Conservation (phyloP, 2,113 vertebrate genomes). For the Apeltes quadracus region DNA sequence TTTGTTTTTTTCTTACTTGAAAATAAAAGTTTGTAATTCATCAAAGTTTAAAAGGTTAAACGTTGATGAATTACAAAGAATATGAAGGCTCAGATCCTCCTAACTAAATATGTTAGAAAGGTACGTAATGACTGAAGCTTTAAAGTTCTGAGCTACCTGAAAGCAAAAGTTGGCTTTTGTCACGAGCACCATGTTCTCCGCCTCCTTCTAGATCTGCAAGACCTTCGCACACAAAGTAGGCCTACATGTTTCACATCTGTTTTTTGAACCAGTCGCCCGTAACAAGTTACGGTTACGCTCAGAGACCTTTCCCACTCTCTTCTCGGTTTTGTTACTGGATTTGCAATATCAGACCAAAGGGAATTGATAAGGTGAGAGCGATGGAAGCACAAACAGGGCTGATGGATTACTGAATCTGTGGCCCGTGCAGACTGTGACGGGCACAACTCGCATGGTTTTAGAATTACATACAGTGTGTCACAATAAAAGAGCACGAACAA, state of each 20-base stretch:
- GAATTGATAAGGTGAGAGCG: background rate
- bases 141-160: background rate
- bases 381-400: background rate
- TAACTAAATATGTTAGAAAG: background rate
- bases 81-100: background rate
- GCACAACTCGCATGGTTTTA: constrained; percentile 27
- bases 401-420: constrained; percentile 3
- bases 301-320: background rate
- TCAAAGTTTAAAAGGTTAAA: background rate
- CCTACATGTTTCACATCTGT: too few relatives aligned
- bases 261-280: background rate
- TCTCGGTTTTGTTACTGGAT: background rate
- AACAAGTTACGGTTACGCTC: background rate
- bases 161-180: background rate
- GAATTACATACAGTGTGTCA: constrained; percentile 59
- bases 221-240: background rate
- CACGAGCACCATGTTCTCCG: background rate
- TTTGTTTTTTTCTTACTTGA: background rate
- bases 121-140: background rate
- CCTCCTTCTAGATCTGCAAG: background rate
- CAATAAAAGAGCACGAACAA: constrained; percentile 42
- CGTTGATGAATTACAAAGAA: background rate
- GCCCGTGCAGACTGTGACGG: constrained; percentile 16
- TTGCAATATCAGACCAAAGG: background rate
- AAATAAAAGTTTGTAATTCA: too few relatives aligned